These are phyloP conservation scores for Heteromyza rotundicornis DNA, from an alignment of 2,888 invertebrate species.

Conservation along the genomic window DNA sequence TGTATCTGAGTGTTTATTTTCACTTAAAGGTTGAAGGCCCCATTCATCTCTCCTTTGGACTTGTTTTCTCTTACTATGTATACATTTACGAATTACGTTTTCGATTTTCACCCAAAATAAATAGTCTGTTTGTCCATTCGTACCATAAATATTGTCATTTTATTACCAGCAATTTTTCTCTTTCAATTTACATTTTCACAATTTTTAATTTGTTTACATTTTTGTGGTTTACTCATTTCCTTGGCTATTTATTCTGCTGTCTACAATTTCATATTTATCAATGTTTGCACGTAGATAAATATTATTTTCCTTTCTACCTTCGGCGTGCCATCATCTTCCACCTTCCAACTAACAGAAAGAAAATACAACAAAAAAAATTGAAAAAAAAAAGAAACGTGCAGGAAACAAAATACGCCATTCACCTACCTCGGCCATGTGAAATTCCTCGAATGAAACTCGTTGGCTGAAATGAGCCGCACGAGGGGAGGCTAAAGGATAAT, in stretches of 20 bases:
- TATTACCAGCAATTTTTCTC: background rate
- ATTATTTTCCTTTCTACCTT: background rate
- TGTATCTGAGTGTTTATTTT: too few species aligned
- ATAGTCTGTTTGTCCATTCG: background rate
- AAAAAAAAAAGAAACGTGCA: background rate
- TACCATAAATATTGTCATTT: too few species aligned
- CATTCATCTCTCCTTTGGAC: too few species aligned
- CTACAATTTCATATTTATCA: slow-evolving; percentile 29
- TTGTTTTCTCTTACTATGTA: too few species aligned
- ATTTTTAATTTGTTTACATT: background rate
- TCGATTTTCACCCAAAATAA: too few species aligned
- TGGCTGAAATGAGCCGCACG: too few species aligned
- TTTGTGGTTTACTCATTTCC: background rate
- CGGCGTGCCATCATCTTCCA: too few species aligned
- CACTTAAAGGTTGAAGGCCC: too few species aligned
- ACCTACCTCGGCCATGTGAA: background rate
- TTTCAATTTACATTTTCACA: background rate
- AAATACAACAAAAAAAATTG: background rate
- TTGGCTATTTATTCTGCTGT: slow-evolving; percentile 20
- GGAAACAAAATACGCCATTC: background rate
- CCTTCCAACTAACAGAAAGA: background rate
- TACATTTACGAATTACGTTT: too few species aligned
- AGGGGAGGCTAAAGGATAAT: slow-evolving; percentile 11
- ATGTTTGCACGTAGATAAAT: slow-evolving; percentile 24
- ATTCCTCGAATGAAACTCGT: too few species aligned